A percentile compares a stretch with the other conserved stretches of the same genome.
Conservation (phyloP, 2,113 vertebrate species). For the Anguilla japonica region DNA sequence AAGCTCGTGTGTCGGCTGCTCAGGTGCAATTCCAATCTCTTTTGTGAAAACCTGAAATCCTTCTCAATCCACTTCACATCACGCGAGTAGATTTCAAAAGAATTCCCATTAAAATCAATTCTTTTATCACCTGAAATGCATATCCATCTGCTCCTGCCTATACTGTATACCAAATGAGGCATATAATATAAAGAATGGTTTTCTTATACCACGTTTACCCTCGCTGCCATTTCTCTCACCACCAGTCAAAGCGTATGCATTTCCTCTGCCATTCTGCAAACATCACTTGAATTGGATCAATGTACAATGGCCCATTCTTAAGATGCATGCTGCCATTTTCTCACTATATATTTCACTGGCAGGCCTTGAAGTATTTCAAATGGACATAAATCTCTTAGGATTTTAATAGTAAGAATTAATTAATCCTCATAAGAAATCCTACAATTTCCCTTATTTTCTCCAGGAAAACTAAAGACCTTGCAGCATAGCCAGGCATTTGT, state of each 20-base stretch:
- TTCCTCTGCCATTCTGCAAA: not conserved
- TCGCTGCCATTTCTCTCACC: not conserved
- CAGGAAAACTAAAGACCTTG: not conserved
- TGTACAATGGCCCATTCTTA: not conserved
- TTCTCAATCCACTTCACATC: not conserved
- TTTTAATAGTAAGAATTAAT: slow-evolving; percentile 2
- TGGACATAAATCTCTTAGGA: not conserved
- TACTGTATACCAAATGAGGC: not conserved
- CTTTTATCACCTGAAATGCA: not conserved
- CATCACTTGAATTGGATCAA: not conserved
- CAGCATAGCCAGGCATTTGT: not conserved
- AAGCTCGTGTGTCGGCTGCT: not conserved
- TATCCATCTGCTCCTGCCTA: not conserved
- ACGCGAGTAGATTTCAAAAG: not conserved
- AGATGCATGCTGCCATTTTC: not conserved
- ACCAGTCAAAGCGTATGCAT: not conserved
- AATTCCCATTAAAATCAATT: not conserved
- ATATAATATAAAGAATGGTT: not conserved
- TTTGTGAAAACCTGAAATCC: not conserved
- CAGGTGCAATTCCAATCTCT: not conserved
- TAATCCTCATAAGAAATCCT: not conserved
- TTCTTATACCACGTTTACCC: not conserved
- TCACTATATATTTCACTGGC: not conserved
- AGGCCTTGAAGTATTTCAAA: not conserved
- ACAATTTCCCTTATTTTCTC: not conserved